Conservation (phyloP, 1,140 invertebrate species). For the Halyomorpha halys region DNA sequence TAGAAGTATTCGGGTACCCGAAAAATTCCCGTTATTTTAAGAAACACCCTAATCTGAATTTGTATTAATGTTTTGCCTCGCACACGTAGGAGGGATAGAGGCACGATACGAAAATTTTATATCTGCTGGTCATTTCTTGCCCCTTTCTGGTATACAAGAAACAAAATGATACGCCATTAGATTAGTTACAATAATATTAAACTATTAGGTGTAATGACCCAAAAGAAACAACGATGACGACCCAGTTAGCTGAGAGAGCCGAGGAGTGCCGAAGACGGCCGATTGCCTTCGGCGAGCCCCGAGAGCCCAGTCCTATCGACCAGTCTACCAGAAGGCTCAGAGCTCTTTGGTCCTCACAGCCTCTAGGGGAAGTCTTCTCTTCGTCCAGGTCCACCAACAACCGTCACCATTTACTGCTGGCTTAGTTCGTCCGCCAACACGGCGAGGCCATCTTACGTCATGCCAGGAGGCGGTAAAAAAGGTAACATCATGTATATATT, state of each 20-base stretch:
- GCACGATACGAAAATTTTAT: too few species aligned
- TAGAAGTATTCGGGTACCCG: too few species aligned
- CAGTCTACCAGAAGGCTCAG: background rate
- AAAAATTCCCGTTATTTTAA: too few species aligned
- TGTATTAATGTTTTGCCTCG: too few species aligned
- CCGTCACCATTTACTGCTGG: slow-evolving; percentile 35
- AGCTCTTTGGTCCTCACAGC: too few species aligned
- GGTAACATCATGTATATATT: slow-evolving; percentile 25
- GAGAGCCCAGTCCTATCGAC: background rate
- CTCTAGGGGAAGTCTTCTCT: background rate
- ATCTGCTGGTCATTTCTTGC: too few species aligned
- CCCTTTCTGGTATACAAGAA: too few species aligned
- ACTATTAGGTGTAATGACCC: too few species aligned
- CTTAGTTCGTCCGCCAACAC: slow-evolving; percentile 34
- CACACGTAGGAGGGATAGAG: too few species aligned
- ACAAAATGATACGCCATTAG: too few species aligned
- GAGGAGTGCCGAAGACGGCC: background rate
- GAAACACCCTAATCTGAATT: too few species aligned
- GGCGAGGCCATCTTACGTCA: slow-evolving; percentile 34
- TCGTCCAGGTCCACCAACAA: background rate
- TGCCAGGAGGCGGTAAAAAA: slow-evolving; percentile 34
- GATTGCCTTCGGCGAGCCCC: background rate
- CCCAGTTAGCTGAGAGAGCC: background rate
- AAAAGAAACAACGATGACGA: background rate
- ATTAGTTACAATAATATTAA: too few species aligned